Conservation (phyloP, 2,888 invertebrate species). For the Acrobasis suavella region DNA sequence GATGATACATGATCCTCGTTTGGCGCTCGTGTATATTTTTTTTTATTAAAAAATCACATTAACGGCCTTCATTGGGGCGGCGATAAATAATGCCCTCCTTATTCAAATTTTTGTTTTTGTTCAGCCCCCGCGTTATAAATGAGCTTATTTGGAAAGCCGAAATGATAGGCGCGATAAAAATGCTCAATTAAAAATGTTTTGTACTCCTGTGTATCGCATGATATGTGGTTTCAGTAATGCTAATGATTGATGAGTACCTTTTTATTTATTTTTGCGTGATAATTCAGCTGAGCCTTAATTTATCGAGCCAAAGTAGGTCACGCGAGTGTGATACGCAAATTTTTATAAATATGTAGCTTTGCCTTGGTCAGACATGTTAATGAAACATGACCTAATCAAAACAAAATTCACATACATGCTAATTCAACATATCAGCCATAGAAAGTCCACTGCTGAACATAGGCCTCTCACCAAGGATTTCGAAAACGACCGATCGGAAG, state of each 20-base stretch:
- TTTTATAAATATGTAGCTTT: too few relatives aligned
- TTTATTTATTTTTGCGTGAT: neutral
- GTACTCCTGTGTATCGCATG: slow-evolving; percentile 11
- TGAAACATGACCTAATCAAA: too few relatives aligned
- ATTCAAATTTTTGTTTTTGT: slow-evolving; percentile 82
- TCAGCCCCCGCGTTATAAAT: slow-evolving; percentile 79
- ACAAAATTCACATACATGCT: too few relatives aligned
- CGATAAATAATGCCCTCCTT: slow-evolving; percentile 82
- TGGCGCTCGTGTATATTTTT: slow-evolving; percentile 73
- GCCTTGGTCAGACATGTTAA: too few relatives aligned
- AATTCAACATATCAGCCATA: too few relatives aligned
- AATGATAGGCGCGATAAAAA: slow-evolving; percentile 78
- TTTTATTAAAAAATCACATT: slow-evolving; percentile 82
- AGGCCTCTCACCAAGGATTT: too few relatives aligned
- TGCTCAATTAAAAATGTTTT: slow-evolving; percentile 59
- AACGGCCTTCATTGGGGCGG: slow-evolving; percentile 82
- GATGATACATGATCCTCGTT: slow-evolving; percentile 82
- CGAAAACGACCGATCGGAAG: too few relatives aligned
- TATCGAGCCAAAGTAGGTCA: neutral
- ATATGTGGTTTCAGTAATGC: slow-evolving; percentile 18
- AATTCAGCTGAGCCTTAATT: neutral
- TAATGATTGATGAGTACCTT: slow-evolving; percentile 20
- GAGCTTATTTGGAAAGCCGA: slow-evolving; percentile 79
- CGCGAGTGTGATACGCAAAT: too few relatives aligned
- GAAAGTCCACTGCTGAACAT: too few relatives aligned